phyloP scores from a whole-genome alignment of 2,888 invertebrate species.

The Synergus laeviventris region DNA sequence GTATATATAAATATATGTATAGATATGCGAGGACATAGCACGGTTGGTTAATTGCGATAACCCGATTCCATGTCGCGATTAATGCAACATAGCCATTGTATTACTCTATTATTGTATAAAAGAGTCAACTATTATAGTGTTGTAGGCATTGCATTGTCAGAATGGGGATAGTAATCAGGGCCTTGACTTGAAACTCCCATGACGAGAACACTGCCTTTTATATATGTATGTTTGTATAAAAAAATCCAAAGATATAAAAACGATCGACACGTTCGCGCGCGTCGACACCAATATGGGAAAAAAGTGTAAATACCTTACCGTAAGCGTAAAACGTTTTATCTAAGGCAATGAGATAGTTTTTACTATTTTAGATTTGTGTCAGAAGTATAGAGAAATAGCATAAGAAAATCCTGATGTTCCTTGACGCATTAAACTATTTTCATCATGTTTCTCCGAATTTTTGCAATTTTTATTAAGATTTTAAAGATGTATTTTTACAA shows the following conservation, averaged over 20 bases:
- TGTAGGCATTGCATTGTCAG: conserved; percentile 4
- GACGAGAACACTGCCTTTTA: not conserved
- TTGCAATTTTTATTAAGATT: no score
- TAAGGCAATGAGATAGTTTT: not conserved
- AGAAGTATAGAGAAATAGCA: no score
- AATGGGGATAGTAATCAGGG: not conserved
- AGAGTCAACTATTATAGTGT: not conserved
- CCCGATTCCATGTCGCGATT: conserved; percentile 58
- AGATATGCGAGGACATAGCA: conserved; percentile 22
- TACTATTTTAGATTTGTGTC: not conserved
- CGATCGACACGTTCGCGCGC: not conserved
- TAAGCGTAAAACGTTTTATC: not conserved
- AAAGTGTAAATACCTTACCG: not conserved
- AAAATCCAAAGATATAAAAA: not conserved
- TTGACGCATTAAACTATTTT: no score
- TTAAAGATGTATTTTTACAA: no score
- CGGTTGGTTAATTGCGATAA: conserved; percentile 59
- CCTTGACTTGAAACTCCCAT: conserved; percentile 20
- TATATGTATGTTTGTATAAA: no score
- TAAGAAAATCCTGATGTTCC: no score
- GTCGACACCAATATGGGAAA: not conserved
- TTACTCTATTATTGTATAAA: no score
- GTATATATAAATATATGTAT: no score
- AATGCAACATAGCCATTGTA: conserved; percentile 47
- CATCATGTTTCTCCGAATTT: no score